phyloP scores from a whole-genome alignment of 1,140 invertebrate genomes.

The Dolichoris vasculosae region DNA sequence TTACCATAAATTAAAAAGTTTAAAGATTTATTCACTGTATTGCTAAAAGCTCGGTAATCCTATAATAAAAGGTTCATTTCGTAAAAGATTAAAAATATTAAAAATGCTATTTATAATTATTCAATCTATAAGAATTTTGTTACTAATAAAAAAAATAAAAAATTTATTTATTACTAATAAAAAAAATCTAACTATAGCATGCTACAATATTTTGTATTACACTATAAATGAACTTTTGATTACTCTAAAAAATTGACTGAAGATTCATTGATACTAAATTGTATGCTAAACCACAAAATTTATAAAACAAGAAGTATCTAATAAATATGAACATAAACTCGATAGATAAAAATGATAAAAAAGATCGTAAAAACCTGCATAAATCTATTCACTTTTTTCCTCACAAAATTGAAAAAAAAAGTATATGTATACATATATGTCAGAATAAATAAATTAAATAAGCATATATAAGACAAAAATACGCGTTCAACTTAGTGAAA shows the following conservation, averaged over 20 bases:
- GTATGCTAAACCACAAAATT: not conserved
- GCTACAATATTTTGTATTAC: no score
- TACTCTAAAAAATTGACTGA: not conserved
- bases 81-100: no score
- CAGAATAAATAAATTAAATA: constrained; percentile 3
- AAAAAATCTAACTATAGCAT: no score
- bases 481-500: constrained; percentile 24
- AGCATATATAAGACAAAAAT: not conserved
- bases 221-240: not conserved
- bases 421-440: not conserved
- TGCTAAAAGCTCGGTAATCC: no score
- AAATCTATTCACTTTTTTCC: not conserved
- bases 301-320: not conserved
- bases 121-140: no score
- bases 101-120: no score
- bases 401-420: not conserved
- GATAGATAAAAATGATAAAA: constrained; percentile 5
- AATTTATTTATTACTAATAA: no score
- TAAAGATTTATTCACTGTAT: no score
- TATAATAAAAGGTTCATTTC: no score
- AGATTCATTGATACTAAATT: constrained; percentile 30
- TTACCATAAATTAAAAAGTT: no score
- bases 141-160: no score
- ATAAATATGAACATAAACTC: constrained; percentile 4
- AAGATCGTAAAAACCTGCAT: constrained; percentile 22